Base-by-base conservation (phyloP, 2,113 vertebrate genomes). In the Tursiops truncatus region DNA sequence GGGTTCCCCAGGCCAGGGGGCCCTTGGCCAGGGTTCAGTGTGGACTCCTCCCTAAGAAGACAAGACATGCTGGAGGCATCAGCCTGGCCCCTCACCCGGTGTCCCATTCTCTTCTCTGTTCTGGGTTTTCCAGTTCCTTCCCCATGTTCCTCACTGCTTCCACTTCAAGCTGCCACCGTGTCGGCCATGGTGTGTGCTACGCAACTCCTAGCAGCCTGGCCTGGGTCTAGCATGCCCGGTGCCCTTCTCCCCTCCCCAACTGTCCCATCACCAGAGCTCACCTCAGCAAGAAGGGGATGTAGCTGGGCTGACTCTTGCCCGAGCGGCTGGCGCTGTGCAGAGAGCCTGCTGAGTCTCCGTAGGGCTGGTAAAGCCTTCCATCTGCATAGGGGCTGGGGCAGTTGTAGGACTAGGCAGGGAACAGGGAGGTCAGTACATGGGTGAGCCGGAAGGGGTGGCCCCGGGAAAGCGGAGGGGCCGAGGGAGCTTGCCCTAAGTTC, bases 301-400 rank as follows among this genome's bases (percentile, higher is more conserved):
- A 99, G 99, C 99, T 99, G 97, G 99, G 99, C 97, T 99, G 99
- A 95, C 99, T 99, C 98, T 99, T 99, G 96, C 98, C 99, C 2
- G 99, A 99, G 97, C 99, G 99, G 94, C 99, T 98, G 33, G 99
- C 99, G 88, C 99, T 99, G 83, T 99, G 99, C 97, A 99, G 98
- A 23, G 99, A 99, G 41, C 98, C 98, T 0, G 99, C 99, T 28
- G 99, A 99, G 80, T 99, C 99, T 2, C 99, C 99, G 0, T 98
- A 99, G 5, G 99, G 98, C 31, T 99, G 99, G 95, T 99, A 99
- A 89, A 99, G 97, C 70, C 97, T 97, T 13, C 99, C 99, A 0
- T 99, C 99, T 83, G 98, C 97, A 6, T 99, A 99, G 67, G 98
- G 99, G 89, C 98, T 99, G 97, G 99, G 99, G 87, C 99, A 98